A percentile compares a stretch with the other conserved stretches of the same genome.
These are phyloP conservation scores for Barbus barbus DNA, from an alignment of 2,113 vertebrate genomes.

Conservation along the genomic window DNA sequence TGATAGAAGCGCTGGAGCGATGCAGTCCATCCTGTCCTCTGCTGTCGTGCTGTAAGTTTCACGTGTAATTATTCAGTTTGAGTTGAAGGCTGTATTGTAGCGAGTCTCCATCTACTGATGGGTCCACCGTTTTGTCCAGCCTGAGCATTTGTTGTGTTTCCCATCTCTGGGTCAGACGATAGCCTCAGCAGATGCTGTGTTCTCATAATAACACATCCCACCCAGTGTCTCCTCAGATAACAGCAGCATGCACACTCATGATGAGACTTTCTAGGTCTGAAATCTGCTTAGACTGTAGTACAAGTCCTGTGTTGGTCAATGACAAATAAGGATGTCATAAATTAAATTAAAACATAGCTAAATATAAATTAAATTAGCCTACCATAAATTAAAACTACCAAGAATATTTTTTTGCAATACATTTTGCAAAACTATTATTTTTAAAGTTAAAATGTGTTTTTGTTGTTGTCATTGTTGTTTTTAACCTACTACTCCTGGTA, in stretches of 20 bases:
- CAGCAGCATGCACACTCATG: neutral
- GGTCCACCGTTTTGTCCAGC: neutral
- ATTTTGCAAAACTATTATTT: neutral
- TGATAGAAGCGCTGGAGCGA: constrained; percentile 70
- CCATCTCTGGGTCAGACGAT: constrained; percentile 16
- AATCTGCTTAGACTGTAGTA: neutral
- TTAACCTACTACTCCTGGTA: neutral
- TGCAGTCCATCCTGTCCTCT: constrained; percentile 80
- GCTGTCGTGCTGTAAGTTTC: constrained; percentile 82
- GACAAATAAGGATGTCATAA: neutral
- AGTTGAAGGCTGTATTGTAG: neutral
- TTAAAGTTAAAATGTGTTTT: too few species aligned
- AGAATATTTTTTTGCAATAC: too few species aligned
- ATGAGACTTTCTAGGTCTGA: neutral
- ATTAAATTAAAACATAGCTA: too few species aligned
- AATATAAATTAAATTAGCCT: too few species aligned
- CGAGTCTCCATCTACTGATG: neutral
- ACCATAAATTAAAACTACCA: too few species aligned
- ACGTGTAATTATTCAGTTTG: neutral
- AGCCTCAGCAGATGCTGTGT: constrained; percentile 45
- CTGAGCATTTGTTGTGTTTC: constrained; percentile 28
- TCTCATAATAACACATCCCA: constrained; percentile 37
- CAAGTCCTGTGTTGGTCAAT: neutral
- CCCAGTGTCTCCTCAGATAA: constrained; percentile 31
- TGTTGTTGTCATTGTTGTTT: too few species aligned